Conservation (phyloP, 2,797 vertebrate species). For the Lycodopsis pacificus region DNA sequence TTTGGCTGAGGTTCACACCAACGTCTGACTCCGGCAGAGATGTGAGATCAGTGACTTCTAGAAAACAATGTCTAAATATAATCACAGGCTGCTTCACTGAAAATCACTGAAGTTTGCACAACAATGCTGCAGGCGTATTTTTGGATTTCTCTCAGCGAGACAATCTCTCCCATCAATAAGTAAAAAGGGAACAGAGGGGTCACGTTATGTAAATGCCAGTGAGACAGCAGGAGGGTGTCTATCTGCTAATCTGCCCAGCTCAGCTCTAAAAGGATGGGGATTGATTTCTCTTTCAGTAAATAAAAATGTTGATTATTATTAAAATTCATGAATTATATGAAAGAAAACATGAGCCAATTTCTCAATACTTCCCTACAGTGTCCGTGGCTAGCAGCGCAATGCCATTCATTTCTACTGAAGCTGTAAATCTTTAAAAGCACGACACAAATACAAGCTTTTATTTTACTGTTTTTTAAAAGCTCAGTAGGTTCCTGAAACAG, state of each 20-base stretch:
- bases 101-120: slow-evolving; percentile 22
- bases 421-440: background rate
- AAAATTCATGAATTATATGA: background rate
- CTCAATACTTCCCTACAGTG: background rate
- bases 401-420: background rate
- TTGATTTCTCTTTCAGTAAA: background rate
- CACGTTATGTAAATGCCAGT: slow-evolving; percentile 6
- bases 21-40: slow-evolving; percentile 7
- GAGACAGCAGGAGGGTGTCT: slow-evolving; percentile 17
- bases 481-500: background rate
- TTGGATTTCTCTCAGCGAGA: slow-evolving; percentile 38
- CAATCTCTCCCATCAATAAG: slow-evolving; percentile 62
- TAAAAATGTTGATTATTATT: background rate
- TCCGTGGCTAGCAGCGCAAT: background rate
- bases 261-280: background rate
- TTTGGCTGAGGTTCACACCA: slow-evolving; percentile 1
- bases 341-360: slow-evolving; percentile 2
- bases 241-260: background rate
- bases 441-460: background rate
- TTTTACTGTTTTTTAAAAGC: background rate
- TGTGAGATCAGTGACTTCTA: background rate
- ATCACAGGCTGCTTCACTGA: slow-evolving; percentile 9
- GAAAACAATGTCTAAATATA: slow-evolving; percentile 51
- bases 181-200: slow-evolving; percentile 42
- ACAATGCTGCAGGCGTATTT: slow-evolving; percentile 58